A percentile compares a stretch with the other conserved stretches of the same genome.
Conservation (phyloP, 2,888 invertebrate genomes). For the Pachycephus smyrnensis region DNA sequence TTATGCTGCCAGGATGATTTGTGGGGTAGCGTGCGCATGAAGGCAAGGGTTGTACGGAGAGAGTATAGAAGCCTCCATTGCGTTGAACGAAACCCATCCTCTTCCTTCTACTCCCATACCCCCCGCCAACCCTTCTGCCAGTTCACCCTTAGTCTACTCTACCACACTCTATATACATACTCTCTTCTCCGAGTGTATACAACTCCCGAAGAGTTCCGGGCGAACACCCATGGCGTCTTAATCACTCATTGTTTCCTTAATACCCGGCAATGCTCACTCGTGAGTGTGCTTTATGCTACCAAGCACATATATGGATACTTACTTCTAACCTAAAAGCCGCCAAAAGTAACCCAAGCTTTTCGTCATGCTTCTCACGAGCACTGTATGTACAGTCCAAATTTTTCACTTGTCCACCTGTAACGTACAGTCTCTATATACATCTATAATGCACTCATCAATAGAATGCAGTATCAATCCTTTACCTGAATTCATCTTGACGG, state of each 20-base stretch:
- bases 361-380: too few relatives aligned
- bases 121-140: background rate
- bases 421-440: background rate
- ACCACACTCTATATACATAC: background rate
- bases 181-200: conserved; percentile 3
- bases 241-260: conserved; percentile 25
- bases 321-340: too few relatives aligned
- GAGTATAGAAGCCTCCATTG: background rate
- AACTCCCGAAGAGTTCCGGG: conserved; percentile 10
- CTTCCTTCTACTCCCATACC: background rate
- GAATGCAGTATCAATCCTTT: background rate
- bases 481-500: background rate
- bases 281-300: too few relatives aligned
- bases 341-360: too few relatives aligned
- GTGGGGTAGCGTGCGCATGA: conserved; percentile 10
- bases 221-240: conserved; percentile 16
- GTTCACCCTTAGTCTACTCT: background rate
- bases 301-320: too few relatives aligned
- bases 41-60: conserved; percentile 12
- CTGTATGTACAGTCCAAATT: background rate
- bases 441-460: background rate
- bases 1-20: conserved; percentile 12
- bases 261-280: conserved; percentile 9
- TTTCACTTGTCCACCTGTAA: background rate
- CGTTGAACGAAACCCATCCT: background rate